These are phyloP conservation scores for Smutsia temminckii DNA, from an alignment of 2,797 vertebrate genomes.

Conservation along the genomic window DNA sequence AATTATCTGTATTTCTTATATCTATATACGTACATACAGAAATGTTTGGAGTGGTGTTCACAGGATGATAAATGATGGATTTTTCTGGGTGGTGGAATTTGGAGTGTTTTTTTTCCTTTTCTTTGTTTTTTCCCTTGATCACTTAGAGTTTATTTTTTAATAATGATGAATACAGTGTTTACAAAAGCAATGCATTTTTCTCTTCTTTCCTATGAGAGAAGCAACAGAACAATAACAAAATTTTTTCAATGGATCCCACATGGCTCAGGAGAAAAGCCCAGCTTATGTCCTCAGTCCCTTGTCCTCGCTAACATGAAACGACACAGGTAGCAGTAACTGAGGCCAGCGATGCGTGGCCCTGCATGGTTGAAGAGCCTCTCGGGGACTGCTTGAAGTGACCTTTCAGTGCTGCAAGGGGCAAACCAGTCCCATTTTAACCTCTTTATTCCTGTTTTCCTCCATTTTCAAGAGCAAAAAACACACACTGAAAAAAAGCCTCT, in stretches of 20 bases:
- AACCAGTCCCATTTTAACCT: not conserved
- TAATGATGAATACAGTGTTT: conserved; percentile 26
- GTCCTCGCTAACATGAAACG: not conserved
- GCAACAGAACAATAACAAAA: not conserved
- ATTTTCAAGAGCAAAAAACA: conserved; percentile 42
- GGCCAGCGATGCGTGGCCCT: not conserved
- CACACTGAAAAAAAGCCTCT: not conserved
- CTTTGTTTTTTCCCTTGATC: not conserved
- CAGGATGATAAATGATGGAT: not conserved
- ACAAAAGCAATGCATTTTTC: conserved; percentile 32
- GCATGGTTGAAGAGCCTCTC: not conserved
- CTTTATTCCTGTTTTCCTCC: not conserved
- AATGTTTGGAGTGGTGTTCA: not conserved
- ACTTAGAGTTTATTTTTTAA: conserved; percentile 21
- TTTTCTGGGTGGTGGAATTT: conserved; percentile 23
- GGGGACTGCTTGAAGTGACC: not conserved
- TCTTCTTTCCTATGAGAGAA: conserved; percentile 31
- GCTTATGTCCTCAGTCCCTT: not conserved
- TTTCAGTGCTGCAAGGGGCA: not conserved
- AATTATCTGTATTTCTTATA: not conserved
- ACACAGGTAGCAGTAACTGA: not conserved
- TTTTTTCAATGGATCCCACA: not conserved
- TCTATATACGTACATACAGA: not conserved
- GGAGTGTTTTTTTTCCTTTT: not conserved
- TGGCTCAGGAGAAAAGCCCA: conserved; percentile 31